These are phyloP conservation scores for Xerus inauris DNA, from an alignment of 2,113 vertebrate genomes.

Conservation along the genomic window DNA sequence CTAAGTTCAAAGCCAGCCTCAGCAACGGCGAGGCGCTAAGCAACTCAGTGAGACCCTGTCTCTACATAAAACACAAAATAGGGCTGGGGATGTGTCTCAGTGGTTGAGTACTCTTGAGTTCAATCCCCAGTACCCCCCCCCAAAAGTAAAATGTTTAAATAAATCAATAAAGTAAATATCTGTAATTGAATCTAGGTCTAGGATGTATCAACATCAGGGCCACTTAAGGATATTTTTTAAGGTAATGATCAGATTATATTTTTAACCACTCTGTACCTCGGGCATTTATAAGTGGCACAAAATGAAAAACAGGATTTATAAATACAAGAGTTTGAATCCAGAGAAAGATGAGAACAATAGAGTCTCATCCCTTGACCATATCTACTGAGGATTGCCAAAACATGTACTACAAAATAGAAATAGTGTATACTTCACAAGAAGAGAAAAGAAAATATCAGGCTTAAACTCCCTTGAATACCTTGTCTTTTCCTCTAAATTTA, in stretches of 20 bases:
- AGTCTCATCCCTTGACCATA: neutral
- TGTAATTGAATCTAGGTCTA: neutral
- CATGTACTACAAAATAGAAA: neutral
- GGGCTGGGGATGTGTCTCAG: too few relatives aligned
- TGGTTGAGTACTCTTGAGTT: too few relatives aligned
- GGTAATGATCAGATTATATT: constrained; percentile 3
- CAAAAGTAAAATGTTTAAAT: neutral
- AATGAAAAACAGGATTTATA: neutral
- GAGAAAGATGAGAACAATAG: neutral
- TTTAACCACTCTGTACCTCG: neutral
- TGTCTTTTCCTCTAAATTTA: constrained; percentile 9
- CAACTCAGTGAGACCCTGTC: too few relatives aligned
- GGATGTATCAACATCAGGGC: neutral
- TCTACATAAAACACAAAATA: too few relatives aligned
- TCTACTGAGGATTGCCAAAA: neutral
- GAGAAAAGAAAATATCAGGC: neutral
- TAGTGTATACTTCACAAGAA: neutral
- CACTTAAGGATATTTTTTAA: neutral
- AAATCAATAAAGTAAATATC: neutral
- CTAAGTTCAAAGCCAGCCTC: too few relatives aligned
- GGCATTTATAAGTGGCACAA: neutral
- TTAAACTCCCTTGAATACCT: neutral
- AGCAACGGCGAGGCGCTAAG: too few relatives aligned
- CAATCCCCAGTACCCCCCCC: too few relatives aligned
- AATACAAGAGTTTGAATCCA: neutral